phyloP scores from a whole-genome alignment of 2,797 vertebrate species.

The Mycteria americana region DNA sequence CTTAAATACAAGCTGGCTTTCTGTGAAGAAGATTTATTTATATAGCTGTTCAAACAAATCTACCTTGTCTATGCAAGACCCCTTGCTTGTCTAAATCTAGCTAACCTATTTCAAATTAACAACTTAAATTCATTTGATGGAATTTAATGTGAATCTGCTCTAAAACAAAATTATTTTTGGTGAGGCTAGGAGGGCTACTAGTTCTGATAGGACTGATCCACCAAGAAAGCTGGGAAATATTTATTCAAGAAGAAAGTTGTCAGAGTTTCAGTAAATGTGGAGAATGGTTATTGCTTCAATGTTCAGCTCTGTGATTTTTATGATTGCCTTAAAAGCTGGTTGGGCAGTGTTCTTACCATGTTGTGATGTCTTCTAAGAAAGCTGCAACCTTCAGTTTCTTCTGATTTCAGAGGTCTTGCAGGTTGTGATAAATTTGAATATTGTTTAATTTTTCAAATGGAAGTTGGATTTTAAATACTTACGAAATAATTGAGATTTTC shows the following conservation, averaged over 20 bases:
- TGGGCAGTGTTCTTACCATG: background rate
- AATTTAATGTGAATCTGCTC: background rate
- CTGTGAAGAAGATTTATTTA: background rate
- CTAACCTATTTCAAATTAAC: background rate
- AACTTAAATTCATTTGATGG: background rate
- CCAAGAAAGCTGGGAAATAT: background rate
- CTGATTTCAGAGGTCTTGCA: background rate
- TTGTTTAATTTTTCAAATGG: background rate
- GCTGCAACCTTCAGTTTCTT: background rate
- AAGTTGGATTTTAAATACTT: background rate
- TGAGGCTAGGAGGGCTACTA: background rate
- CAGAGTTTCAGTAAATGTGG: accelerated
- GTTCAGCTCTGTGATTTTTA: background rate
- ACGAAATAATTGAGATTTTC: background rate
- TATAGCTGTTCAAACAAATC: background rate
- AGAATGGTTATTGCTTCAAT: background rate
- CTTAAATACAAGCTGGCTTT: background rate
- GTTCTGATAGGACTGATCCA: background rate
- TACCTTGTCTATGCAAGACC: background rate
- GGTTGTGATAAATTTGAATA: background rate
- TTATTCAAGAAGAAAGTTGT: background rate
- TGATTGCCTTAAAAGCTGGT: background rate
- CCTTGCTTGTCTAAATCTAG: background rate
- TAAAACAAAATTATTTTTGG: background rate
- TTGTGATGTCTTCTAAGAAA: background rate